Evolutionary conservation across 2,113 vertebrate genomes (phyloP), one percentile per base, ranked within the genome.

Genomic region (Indri indri): DNA sequence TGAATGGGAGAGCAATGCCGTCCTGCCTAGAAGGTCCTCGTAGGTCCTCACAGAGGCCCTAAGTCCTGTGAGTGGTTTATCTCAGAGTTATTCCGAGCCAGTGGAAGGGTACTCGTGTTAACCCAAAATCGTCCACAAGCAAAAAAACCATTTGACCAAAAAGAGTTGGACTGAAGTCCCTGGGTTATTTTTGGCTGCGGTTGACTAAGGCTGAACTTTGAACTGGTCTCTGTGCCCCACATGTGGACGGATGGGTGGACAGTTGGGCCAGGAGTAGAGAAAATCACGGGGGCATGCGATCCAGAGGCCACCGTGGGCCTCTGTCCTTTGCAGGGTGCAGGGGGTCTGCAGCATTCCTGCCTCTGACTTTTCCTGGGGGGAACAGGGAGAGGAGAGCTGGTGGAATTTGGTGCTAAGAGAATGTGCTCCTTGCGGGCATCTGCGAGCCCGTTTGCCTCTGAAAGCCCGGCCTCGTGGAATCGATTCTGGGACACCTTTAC

Each of bases 131-230:
- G 30, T 68, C 34, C 42, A 1, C 2, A 8, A 61, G n/a, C 8
- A 1, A 25, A 52, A 25, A 47, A 47, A 47, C 45, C 45, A 1
- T 42, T 23, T 22, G 30, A 63, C 13, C 8, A 45, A 23, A 25
- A 9, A 82, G 13, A 0, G 18, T 74, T 63, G 32, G 66, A 22
- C 27, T 4, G 17, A 17, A 32, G 14, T 18, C 18, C 40, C 10
- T 13, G 20, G 47, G 14, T 89, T 83, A 20, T 80, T 88, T 77
- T 84, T 95, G 74, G 68, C 63, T 57, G 6, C 11, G 1, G 12
- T 50, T 68, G 50, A 32, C 65, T 79, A 37, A 22, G 71, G 66
- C 25, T 94, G 73, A 80, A 42, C 80, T 96, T 61, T 92, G 91
- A 92, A 37, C 81, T 57, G 1, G 22, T 59, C 11, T 90, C 32